Evolutionary conservation across 2,797 vertebrate genomes (phyloP).

Genomic region (Caiman crocodilus): DNA sequence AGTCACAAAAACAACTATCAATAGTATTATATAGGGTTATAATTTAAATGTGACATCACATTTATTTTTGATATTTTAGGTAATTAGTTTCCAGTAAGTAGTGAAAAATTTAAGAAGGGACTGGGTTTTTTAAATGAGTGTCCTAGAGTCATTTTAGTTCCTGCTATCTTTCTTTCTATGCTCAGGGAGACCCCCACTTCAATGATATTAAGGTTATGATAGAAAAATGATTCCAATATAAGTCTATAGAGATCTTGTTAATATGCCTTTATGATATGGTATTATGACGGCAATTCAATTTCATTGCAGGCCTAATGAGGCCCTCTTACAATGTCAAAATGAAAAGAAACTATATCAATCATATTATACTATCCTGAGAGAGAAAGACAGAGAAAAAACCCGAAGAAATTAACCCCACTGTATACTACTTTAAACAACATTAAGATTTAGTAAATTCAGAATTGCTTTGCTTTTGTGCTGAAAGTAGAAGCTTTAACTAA

Average conservation of each 20-base stretch:
- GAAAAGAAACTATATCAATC: conserved; percentile 76
- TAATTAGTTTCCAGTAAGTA: not conserved
- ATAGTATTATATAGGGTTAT: not conserved
- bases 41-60: not conserved
- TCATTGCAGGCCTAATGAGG: conserved; percentile 80
- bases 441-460: conserved; percentile 72
- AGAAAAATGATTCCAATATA: conserved; percentile 71
- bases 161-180: conserved; percentile 24
- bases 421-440: conserved; percentile 75
- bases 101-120: not conserved
- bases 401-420: conserved; percentile 77
- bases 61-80: conserved; percentile 10
- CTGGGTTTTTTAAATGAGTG: not conserved
- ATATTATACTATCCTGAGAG: conserved; percentile 69
- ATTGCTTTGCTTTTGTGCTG: conserved; percentile 68
- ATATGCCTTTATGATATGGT: conserved; percentile 80
- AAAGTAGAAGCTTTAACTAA: conserved; percentile 38
- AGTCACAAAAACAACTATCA: not conserved
- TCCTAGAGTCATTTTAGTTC: conserved; percentile 18
- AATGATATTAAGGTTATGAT: conserved; percentile 78
- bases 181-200: conserved; percentile 41
- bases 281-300: conserved; percentile 82
- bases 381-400: conserved; percentile 56
- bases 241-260: conserved; percentile 76
- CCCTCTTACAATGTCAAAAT: conserved; percentile 78